These are phyloP conservation scores for Sclerodermus sp. DNA, from an alignment of 2,888 invertebrate genomes.

Conservation along the genomic window DNA sequence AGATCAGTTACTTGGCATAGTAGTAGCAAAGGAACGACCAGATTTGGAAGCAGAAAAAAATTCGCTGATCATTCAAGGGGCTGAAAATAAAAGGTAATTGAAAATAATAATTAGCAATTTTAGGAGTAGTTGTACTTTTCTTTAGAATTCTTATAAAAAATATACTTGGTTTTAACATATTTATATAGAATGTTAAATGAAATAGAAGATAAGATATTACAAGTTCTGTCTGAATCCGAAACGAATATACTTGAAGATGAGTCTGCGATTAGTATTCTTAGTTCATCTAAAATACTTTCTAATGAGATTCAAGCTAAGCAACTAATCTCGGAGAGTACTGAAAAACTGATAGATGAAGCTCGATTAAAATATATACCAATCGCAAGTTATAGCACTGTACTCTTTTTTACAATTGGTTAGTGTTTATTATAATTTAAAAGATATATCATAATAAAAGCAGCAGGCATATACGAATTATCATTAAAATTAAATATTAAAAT, in stretches of 20 bases:
- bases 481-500: too few relatives aligned
- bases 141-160: neutral
- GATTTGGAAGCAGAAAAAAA: constrained; percentile 91
- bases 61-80: constrained; percentile 84
- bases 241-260: constrained; percentile 90
- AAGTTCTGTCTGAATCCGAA: constrained; percentile 72
- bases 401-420: constrained; percentile 87
- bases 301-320: constrained; percentile 93
- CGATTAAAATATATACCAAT: constrained; percentile 86
- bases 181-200: constrained; percentile 72
- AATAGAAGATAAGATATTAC: constrained; percentile 88
- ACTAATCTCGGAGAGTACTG: constrained; percentile 84
- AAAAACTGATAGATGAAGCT: constrained; percentile 84
- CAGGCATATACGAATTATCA: too few relatives aligned
- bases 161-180: neutral
- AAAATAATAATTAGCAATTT: neutral
- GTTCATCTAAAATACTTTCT: constrained; percentile 85
- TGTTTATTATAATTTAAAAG: too few relatives aligned
- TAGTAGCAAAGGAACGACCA: constrained; percentile 89
- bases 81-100: constrained; percentile 71
- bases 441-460: too few relatives aligned
- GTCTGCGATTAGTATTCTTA: constrained; percentile 80
- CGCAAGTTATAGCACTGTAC: constrained; percentile 83
- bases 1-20: constrained; percentile 87
- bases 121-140: neutral